Base-by-base conservation (phyloP, 2,797 vertebrate genomes). In the Macroramphosus scolopax region DNA sequence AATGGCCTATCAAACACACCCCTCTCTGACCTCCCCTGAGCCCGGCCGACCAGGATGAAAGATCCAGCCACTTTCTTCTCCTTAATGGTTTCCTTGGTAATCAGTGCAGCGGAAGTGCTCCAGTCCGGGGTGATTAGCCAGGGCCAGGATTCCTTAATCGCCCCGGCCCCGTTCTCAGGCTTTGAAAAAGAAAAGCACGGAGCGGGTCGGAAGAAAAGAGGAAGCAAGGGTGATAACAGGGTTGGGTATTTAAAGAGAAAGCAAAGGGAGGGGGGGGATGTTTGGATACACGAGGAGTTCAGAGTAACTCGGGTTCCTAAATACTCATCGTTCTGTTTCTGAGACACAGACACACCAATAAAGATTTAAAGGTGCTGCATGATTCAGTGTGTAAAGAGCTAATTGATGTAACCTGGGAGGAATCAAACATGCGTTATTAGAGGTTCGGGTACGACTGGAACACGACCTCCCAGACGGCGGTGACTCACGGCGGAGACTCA, bases 81-180 rank as follows among this genome's bases (percentile, higher is more conserved):
- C 72, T 87, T 92, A 93, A 92, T 92, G 89, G 90, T 92, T 94
- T 94, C 92, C 92, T 92, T 83, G 74, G 89, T 91, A 94, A 94
- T 94, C 92, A 93, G 88, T 70, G 64, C 72, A 85, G 84, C 64
- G 87, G 93, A 95, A 94, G 90, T 92, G 82, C 87, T 90, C 90
- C 88, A 87, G 84, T 87, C 82, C 68, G 58, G 85, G 80, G 82
- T 85, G 91, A 94, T 93, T 75, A 57, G 79, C 88, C 82, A 76
- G 77, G 85, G 74, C 79, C 91, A 82, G 86, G 85, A 89, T 92
- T 92, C 83, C 84, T 88, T 88, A 87, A 90, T 90, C 75, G 78
- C 85, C 85, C 68, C 45, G 44, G 75, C 77, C 89, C 82, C 52
- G 58, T 87, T 91, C 87, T 88, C 63, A 42, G 86, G 88, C 87